Base-by-base conservation (phyloP, 23 tunicate genomes). In the Trididemnum nubilum region DNA sequence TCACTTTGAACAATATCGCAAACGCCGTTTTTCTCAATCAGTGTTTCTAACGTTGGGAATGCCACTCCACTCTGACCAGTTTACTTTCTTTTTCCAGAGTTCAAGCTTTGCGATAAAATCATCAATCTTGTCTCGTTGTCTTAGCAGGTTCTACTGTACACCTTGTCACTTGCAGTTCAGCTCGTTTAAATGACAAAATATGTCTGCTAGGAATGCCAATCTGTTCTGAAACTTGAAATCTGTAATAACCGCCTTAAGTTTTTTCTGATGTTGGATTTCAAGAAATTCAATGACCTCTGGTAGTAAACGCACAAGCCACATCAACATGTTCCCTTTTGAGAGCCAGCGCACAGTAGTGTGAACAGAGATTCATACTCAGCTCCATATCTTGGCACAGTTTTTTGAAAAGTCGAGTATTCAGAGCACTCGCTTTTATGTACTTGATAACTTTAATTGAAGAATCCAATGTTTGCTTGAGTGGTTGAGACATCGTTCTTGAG, bases 261-360 rank as follows among this genome's bases (percentile, higher is more conserved):
- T 59, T 81, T 33, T 69, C 54, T 81, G 71, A 73, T 81, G 30
- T 81, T 39, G 85, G 54, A 70, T 70, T 69, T 66, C 85, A 71
- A 81, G 58, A 81, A 70, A 70, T 70, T 26, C 77, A 33, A 70
- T 34, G 54, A 70, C 77, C 79, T 81, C 79, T 63, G 78, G 78
- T 5, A 79, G 83, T 79, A 79, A 34, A 52, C 26, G 81, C 64
- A 34, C 51, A 79, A 63, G 69, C 27, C 69, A n/a, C 19, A 21
- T 63, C 28, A 63, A 63, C 69, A 63, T 63, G 69, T 63, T 79
- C 29, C 77, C 64, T 18, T 67, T 51, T 65, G 83, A 79, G 78
- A 79, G 83, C 83, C 83, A 79, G 44, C 83, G 83, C 78, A 79
- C 83, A 79, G 40, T 65, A 63, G 83, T 79, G 37, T 79, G 83